Conservation (phyloP, 2,113 vertebrate species). For the Spea multiplicata region DNA sequence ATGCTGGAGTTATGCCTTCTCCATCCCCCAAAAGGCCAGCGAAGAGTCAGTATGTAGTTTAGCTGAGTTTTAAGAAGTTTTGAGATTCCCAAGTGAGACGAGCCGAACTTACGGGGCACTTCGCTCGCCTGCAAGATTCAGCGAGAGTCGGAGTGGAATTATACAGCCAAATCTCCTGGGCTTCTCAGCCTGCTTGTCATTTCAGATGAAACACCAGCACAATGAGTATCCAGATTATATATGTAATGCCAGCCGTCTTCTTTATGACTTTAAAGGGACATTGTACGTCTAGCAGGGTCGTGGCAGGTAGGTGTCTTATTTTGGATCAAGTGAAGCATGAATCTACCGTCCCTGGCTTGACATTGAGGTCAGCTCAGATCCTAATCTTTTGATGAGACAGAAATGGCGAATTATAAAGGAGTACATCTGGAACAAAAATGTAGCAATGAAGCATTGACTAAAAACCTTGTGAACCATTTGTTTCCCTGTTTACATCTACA, state of each 20-base stretch:
- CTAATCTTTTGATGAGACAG: neutral
- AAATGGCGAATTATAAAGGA: neutral
- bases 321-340: constrained; percentile 32
- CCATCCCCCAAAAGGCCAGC: neutral
- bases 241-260: constrained; percentile 15
- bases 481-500: no score
- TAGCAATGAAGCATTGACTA: no score
- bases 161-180: constrained; percentile 32
- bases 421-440: no score
- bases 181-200: constrained; percentile 34
- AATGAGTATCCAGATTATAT: constrained; percentile 2
- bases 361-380: neutral
- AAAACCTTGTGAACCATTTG: no score
- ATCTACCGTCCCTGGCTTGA: constrained; percentile 4
- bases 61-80: constrained; percentile 37
- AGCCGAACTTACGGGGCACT: constrained; percentile 39
- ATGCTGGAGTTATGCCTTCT: no score
- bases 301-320: constrained; percentile 22
- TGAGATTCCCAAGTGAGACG: constrained; percentile 15
- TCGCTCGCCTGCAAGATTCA: constrained; percentile 2
- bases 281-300: constrained; percentile 6
- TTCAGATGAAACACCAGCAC: constrained; percentile 29
- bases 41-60: constrained; percentile 13
- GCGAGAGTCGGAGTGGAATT: constrained; percentile 3
- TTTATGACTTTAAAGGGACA: constrained; percentile 23